Conservation (phyloP, 2,113 vertebrate species). For the Climacteris rufus region DNA sequence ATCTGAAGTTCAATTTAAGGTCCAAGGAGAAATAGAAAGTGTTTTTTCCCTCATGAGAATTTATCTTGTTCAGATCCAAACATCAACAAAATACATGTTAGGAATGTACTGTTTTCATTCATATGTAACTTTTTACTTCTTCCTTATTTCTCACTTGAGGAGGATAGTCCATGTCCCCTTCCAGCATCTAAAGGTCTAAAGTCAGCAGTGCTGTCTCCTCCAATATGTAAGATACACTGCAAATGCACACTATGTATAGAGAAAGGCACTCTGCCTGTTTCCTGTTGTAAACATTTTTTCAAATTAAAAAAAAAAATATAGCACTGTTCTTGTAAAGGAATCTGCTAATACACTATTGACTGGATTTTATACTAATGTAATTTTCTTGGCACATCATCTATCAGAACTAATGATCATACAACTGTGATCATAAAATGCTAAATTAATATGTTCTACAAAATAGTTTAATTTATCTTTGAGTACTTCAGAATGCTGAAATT, state of each 20-base stretch:
- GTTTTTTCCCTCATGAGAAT: neutral
- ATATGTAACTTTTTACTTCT: neutral
- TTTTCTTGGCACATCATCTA: neutral
- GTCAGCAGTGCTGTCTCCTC: neutral
- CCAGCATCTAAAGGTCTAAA: neutral
- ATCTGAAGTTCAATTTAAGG: slow-evolving; percentile 14
- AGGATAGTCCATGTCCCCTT: neutral
- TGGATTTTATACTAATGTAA: neutral
- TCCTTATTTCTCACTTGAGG: neutral
- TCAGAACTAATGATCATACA: neutral
- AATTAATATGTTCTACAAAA: neutral
- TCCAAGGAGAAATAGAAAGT: neutral
- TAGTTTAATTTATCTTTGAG: neutral
- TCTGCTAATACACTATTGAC: neutral
- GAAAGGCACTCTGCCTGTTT: neutral
- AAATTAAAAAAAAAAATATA: neutral
- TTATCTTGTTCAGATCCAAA: neutral
- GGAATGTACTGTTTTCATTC: neutral
- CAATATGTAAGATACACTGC: neutral
- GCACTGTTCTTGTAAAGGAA: neutral
- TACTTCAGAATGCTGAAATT: neutral
- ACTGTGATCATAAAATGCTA: neutral
- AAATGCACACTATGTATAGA: neutral
- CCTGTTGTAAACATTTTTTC: neutral
- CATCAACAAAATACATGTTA: neutral